Evolutionary conservation across 2,888 invertebrate genomes (phyloP).

Genomic region (Ferdinandea cuprea): DNA sequence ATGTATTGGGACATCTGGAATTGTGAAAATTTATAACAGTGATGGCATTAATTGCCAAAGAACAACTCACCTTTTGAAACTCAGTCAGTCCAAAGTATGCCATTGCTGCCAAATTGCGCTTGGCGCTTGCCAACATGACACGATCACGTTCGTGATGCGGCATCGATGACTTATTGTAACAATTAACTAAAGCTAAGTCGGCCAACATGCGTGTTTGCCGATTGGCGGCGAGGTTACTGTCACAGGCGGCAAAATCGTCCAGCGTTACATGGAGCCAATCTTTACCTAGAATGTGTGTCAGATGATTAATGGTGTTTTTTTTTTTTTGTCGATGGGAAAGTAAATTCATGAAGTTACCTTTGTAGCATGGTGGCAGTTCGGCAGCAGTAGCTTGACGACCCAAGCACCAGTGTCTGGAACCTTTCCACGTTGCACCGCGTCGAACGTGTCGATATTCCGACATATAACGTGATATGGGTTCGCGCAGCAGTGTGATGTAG

Average conservation of each 20-base stretch:
- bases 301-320: not conserved
- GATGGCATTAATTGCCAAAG: not conserved
- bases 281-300: slow-evolving; percentile 83
- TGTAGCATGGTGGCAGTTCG: slow-evolving; percentile 93
- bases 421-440: slow-evolving; percentile 98
- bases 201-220: slow-evolving; percentile 99
- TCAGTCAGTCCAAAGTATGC: slow-evolving; percentile 99
- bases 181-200: slow-evolving; percentile 96
- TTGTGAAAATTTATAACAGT: not conserved
- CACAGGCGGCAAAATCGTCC: slow-evolving; percentile 95
- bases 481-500: slow-evolving; percentile 97
- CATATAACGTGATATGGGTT: slow-evolving; percentile 95
- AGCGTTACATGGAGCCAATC: slow-evolving; percentile 95
- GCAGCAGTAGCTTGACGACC: slow-evolving; percentile 90
- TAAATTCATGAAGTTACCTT: slow-evolving; percentile 77
- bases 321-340: too few species aligned
- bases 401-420: slow-evolving; percentile 89
- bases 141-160: slow-evolving; percentile 89
- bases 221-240: slow-evolving; percentile 97
- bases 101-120: slow-evolving; percentile 96
- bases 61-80: slow-evolving; percentile 88
- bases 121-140: slow-evolving; percentile 96
- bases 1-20: slow-evolving; percentile 93
- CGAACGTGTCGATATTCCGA: slow-evolving; percentile 99
- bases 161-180: slow-evolving; percentile 94